Percentiles rank a stretch among this genome's conserved stretches.
Conservation (phyloP, 1,140 invertebrate species). For the Magallana angulata region DNA sequence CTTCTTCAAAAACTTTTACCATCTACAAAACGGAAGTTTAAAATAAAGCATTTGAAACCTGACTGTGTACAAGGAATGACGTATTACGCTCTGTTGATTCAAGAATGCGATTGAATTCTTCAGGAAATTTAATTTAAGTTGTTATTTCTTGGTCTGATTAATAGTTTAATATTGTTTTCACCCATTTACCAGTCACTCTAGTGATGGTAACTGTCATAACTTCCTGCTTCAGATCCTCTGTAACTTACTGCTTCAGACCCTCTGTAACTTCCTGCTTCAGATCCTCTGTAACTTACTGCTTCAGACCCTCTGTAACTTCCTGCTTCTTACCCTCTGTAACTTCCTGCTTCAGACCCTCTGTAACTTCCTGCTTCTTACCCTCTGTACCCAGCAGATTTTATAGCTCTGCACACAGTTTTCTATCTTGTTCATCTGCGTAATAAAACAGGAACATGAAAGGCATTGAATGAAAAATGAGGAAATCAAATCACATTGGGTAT, state of each 20-base stretch:
- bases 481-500: too few relatives aligned
- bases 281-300: neutral
- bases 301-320: neutral
- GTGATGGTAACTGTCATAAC: neutral
- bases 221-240: neutral
- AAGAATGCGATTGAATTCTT: neutral
- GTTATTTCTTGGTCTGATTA: neutral
- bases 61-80: neutral
- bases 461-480: too few relatives aligned
- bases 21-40: too few relatives aligned
- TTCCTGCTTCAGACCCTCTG: neutral
- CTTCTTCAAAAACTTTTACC: too few relatives aligned
- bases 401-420: neutral
- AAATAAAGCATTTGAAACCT: too few relatives aligned
- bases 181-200: neutral
- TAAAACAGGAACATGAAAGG: neutral
- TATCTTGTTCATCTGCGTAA: neutral
- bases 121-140: neutral
- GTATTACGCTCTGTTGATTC: neutral
- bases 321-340: neutral
- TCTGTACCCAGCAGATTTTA: neutral
- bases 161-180: neutral
- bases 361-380: neutral
- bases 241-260: neutral
- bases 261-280: neutral